phyloP scores from a whole-genome alignment of 2,888 invertebrate species.

The Cosmia trapezina region DNA sequence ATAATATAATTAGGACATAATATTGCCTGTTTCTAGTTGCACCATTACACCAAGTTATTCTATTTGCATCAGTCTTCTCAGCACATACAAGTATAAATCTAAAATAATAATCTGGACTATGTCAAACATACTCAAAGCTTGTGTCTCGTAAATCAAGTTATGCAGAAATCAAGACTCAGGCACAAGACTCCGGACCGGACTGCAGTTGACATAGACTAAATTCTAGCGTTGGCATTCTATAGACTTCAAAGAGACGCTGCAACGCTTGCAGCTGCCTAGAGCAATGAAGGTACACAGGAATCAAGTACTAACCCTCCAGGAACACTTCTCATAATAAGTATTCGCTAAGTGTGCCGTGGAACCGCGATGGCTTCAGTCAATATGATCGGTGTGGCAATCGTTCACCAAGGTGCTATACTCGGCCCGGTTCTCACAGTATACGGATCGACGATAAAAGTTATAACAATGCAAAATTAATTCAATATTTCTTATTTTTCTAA shows the following conservation, averaged over 20 bases:
- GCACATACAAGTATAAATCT: background rate
- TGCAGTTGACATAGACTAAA: slow-evolving; percentile 37
- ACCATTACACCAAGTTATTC: background rate
- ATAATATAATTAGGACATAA: background rate
- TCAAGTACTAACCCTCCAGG: slow-evolving; percentile 18
- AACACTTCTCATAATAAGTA: slow-evolving; percentile 43
- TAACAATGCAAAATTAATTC: slow-evolving; percentile 28
- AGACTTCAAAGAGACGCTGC: slow-evolving; percentile 16
- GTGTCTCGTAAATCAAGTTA: slow-evolving; percentile 31
- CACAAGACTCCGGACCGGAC: background rate
- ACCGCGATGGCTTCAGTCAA: slow-evolving; percentile 57
- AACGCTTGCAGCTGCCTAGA: background rate
- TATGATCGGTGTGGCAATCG: slow-evolving; percentile 59
- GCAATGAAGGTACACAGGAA: background rate
- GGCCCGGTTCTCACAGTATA: slow-evolving; percentile 55
- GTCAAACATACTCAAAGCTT: slow-evolving; percentile 10
- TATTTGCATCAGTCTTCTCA: background rate
- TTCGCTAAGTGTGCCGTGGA: slow-evolving; percentile 53
- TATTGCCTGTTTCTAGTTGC: background rate
- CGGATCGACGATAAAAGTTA: slow-evolving; percentile 22
- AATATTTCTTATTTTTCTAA: slow-evolving; percentile 21
- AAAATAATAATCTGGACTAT: slow-evolving; percentile 15
- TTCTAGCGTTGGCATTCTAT: slow-evolving; percentile 15
- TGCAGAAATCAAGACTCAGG: slow-evolving; percentile 7
- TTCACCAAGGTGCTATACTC: slow-evolving; percentile 45